Base-by-base conservation (phyloP, 2,888 invertebrate species). In the Eupsilia transversa region DNA sequence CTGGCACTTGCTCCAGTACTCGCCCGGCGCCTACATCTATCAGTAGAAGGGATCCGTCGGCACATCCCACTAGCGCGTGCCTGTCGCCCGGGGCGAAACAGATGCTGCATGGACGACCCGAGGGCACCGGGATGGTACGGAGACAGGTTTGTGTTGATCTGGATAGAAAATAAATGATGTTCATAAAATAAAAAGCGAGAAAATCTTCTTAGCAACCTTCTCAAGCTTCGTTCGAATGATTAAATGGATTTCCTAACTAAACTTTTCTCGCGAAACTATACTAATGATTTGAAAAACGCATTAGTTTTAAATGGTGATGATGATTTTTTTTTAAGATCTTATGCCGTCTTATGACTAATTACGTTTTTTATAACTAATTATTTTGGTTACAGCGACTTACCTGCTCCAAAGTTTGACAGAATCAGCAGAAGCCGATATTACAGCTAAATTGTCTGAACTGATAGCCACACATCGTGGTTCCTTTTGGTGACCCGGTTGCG, bases 351-450 rank as follows among this genome's bases (percentile, higher is more conserved):
- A n/a, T n/a, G n/a, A n/a, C n/a, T n/a, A n/a, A n/a, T n/a, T n/a
- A n/a, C n/a, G n/a, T n/a, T n/a, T n/a, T n/a, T n/a, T n/a, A n/a
- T n/a, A n/a, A n/a, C n/a, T n/a, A n/a, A n/a, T n/a, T 30, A 12
- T 27, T 46, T 30, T 38, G 35, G 35, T 52, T 4, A n/a, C n/a
- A 38, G 30, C 9, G 41, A 85, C 87, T 83, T 89, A 98, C 97
- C 98, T 97, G 93, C 99, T 99, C 99, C 99, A 99, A 68, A 99
- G 96, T 96, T 99, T 99, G 52, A 99, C 96, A 12, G 98, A 97
- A 87, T 99, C 99, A 0, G 97, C 98, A 83, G 99, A 98, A 0
- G 98, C 99, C 0, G 99, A 98, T 2, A 98, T 97, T 76, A 99
- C 97, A 2, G 98, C 98, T 77, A 98, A 96, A 90, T 98, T 98